A percentile compares a stretch with the other conserved stretches of the same genome.
Evolutionary conservation across 1,140 invertebrate genomes (phyloP).

Genomic region (Dinothrombium tinctorium): DNA sequence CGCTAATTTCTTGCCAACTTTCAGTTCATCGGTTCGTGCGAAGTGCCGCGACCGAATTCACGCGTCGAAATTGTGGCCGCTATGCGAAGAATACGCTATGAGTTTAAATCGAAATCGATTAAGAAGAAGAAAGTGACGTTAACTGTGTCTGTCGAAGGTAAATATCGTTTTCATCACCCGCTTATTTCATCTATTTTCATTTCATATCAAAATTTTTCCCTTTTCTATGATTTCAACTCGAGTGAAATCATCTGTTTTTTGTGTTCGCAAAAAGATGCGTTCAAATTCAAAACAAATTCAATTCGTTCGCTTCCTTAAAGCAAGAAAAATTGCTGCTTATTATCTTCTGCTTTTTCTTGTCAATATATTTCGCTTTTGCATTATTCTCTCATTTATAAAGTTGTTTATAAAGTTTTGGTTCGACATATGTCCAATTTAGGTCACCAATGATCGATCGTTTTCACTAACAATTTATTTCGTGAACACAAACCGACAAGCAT

Average conservation of each 20-base stretch:
- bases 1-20: slow-evolving; percentile 18
- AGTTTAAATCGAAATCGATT: slow-evolving; percentile 88
- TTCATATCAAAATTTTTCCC: neutral
- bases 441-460: too few species aligned
- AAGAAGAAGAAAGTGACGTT: slow-evolving; percentile 93
- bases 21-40: slow-evolving; percentile 90
- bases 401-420: too few species aligned
- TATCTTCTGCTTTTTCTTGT: too few species aligned
- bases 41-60: slow-evolving; percentile 79
- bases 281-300: neutral
- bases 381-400: too few species aligned
- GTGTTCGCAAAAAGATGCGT: neutral
- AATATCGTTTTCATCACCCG: neutral
- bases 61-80: slow-evolving; percentile 92
- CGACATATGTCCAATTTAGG: too few species aligned
- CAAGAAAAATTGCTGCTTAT: too few species aligned
- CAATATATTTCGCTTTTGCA: too few species aligned
- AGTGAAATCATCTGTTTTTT: neutral
- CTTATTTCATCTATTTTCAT: too few species aligned
- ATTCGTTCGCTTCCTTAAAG: too few species aligned
- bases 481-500: too few species aligned
- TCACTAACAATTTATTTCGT: too few species aligned
- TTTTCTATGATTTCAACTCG: neutral
- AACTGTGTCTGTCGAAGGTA: slow-evolving; percentile 66
- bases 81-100: slow-evolving; percentile 89